A percentile compares a stretch with the other conserved stretches of the same genome.
phyloP scores from a whole-genome alignment of 2,113 vertebrate genomes.

The Athene noctua region DNA sequence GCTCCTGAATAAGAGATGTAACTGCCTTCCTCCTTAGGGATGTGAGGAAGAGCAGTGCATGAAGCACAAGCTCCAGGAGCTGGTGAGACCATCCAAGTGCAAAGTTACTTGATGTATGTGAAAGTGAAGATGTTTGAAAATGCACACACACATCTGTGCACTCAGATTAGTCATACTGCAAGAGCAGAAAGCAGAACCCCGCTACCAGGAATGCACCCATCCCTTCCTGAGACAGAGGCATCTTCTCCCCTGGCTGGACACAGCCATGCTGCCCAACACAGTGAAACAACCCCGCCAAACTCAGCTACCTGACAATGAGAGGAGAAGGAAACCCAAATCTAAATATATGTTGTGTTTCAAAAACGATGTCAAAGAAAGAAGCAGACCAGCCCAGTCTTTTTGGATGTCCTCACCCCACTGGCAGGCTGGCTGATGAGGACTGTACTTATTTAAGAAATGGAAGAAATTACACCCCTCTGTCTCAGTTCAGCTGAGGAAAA shows the following conservation, averaged over 20 bases:
- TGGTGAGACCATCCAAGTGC: background rate
- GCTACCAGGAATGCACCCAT: background rate
- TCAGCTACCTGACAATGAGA: background rate
- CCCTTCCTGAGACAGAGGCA: background rate
- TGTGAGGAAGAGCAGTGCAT: fast-evolving
- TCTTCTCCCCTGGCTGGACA: background rate
- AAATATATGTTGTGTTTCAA: background rate
- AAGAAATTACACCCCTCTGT: background rate
- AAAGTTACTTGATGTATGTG: background rate
- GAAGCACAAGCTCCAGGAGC: background rate
- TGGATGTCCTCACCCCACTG: background rate
- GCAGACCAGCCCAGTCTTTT: background rate
- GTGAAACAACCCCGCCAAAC: background rate
- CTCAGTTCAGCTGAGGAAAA: background rate
- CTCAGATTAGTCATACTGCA: too few relatives aligned
- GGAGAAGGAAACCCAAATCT: background rate
- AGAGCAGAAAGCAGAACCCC: background rate
- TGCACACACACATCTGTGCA: too few relatives aligned
- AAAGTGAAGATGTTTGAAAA: background rate
- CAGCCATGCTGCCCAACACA: background rate
- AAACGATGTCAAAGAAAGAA: background rate
- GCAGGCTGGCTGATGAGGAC: background rate
- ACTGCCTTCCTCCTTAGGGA: background rate
- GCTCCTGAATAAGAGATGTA: background rate
- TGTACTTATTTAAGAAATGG: background rate